phyloP scores from a whole-genome alignment of 1,140 invertebrate genomes.

The Helicoverpa armigera region DNA sequence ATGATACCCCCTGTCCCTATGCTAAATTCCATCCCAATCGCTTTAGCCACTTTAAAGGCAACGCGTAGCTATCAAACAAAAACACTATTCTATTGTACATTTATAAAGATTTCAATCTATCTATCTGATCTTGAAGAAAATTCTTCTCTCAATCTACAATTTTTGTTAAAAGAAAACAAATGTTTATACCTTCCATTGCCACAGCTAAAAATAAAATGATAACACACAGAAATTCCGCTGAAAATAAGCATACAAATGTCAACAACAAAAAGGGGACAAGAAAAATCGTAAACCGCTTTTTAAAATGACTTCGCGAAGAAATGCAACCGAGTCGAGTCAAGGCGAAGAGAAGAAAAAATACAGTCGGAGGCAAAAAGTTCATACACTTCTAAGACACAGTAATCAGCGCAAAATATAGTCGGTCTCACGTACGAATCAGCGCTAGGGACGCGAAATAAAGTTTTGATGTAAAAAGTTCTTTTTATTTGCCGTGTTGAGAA shows the following conservation, averaged over 20 bases:
- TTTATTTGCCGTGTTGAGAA: slow-evolving; percentile 72
- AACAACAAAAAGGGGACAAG: slow-evolving; percentile 19
- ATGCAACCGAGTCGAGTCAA: slow-evolving; percentile 34
- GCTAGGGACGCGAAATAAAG: slow-evolving; percentile 73
- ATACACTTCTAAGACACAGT: slow-evolving; percentile 61
- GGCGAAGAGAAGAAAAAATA: slow-evolving; percentile 37
- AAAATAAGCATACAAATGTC: not conserved
- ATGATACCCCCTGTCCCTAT: too few species aligned
- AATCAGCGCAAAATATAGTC: slow-evolving; percentile 78
- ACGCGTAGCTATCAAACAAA: too few species aligned
- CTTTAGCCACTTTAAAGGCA: too few species aligned
- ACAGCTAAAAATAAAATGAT: not conserved
- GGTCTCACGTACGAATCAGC: slow-evolving; percentile 79
- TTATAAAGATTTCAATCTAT: too few species aligned
- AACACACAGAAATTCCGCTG: not conserved
- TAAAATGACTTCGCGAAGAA: slow-evolving; percentile 25
- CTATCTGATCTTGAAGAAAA: too few species aligned
- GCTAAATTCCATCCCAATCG: too few species aligned
- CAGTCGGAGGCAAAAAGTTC: slow-evolving; percentile 35
- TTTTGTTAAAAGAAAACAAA: too few species aligned
- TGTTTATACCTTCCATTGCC: too few species aligned
- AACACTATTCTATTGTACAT: too few species aligned
- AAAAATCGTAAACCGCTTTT: slow-evolving; percentile 35
- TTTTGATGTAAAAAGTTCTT: slow-evolving; percentile 85
- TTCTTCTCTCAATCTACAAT: too few species aligned